Evolutionary conservation across 1,140 invertebrate species (phyloP), one percentile per base, ranked within the genome.

Genomic region (Mylabris phalerata): DNA sequence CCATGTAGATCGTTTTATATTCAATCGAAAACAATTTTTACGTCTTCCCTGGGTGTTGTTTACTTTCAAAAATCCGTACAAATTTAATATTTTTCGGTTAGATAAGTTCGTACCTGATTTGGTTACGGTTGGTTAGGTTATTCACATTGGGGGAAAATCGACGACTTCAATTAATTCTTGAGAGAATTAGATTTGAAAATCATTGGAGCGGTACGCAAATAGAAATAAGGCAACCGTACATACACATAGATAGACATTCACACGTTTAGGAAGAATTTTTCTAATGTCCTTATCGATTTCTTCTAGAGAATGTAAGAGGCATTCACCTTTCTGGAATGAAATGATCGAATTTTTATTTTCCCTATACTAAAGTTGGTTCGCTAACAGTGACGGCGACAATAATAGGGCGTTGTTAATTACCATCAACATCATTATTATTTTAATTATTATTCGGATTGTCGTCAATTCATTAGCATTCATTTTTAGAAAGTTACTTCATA

Each of bases 401-500:
- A 41, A 25, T 24, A 25, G 43, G 44, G 50, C 41, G 26, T n/a
- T 3, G 10, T 38, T 3, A 32, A 38, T n/a, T n/a, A 2, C 19
- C 38, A 50, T 38, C 13, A 27, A 11, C n/a, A 13, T 27, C 27
- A 11, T 27, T 11, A 27, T 38, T 38, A 38, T 50, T 27, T 10
- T 38, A 50, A 19, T 19, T 38, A 50, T 50, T 50, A 38, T 13
- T 11, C 24, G 27, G 39, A 27, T 9, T 19, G 48, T 50, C 39
- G 32, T 27, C 48, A 50, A 32, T 32, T 32, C 32, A 32, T 32
- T 32, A 32, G 13, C 25, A 52, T 56, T 55, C 57, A 61, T 61
- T 61, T 61, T 51, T 61, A 61, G 59, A 61, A 56, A 61, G 32
- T 57, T 56, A 61, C 49, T 61, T 57, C 59, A 61, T 61, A 60